A percentile compares a stretch with the other conserved stretches of the same genome.
Conservation (phyloP, 2,113 vertebrate species). For the Ciconia stormi region DNA sequence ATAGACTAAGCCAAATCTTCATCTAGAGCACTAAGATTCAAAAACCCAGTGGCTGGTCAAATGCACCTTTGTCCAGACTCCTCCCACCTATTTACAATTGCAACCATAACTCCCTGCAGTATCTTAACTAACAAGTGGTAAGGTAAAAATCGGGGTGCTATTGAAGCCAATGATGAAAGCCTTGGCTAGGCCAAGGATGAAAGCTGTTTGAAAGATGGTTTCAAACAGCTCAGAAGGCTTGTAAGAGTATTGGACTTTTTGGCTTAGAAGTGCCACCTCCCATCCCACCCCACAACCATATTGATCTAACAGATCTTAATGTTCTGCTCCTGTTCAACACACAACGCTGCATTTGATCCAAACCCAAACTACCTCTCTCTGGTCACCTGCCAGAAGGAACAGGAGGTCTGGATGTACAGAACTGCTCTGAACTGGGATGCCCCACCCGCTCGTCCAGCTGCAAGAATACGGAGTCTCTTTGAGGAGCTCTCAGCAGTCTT, state of each 20-base stretch:
- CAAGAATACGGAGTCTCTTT: fast-evolving
- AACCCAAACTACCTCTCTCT: background rate
- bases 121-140: background rate
- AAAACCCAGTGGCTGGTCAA: background rate
- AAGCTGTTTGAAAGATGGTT: too few species aligned
- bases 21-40: background rate
- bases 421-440: background rate
- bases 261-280: background rate
- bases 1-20: background rate
- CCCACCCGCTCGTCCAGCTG: background rate
- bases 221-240: background rate
- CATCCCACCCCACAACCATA: background rate
- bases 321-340: background rate
- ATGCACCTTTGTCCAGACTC: background rate
- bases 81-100: background rate
- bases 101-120: background rate
- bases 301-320: background rate
- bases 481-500: background rate
- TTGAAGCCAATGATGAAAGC: background rate
- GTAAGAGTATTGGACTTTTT: background rate
- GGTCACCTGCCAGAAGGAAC: background rate
- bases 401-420: background rate
- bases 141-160: background rate
- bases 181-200: too few species aligned
- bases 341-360: background rate